These are phyloP conservation scores for Cuculus canorus DNA, from an alignment of 2,797 vertebrate genomes.

Conservation along the genomic window DNA sequence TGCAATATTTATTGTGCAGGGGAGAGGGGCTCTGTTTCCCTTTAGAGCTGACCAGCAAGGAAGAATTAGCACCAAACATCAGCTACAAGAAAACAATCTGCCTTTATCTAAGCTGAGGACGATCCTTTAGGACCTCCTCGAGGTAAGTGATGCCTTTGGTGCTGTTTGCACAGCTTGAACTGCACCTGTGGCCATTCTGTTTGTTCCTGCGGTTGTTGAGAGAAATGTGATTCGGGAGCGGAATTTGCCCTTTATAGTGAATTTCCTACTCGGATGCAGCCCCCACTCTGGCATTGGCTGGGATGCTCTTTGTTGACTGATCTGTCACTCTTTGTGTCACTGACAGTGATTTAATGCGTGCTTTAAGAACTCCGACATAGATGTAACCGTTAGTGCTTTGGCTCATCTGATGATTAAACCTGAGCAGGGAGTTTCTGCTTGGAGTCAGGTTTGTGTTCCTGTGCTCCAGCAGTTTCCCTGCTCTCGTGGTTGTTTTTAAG, in stretches of 20 bases:
- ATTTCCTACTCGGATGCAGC: background rate
- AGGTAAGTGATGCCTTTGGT: accelerated
- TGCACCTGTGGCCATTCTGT: accelerated
- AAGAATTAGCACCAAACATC: background rate
- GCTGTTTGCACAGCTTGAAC: background rate
- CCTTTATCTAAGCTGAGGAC: background rate
- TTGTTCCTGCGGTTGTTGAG: background rate
- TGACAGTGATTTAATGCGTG: background rate
- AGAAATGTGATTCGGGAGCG: background rate
- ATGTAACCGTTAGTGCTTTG: background rate
- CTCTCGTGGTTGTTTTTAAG: background rate
- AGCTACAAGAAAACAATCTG: background rate
- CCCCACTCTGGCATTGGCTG: background rate
- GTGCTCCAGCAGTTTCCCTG: background rate
- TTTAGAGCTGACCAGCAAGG: background rate
- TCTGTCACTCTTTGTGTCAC: background rate
- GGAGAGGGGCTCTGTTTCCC: background rate
- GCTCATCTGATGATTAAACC: background rate
- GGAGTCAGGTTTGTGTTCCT: background rate
- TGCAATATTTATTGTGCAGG: background rate
- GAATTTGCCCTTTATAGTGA: background rate
- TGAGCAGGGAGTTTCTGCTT: background rate
- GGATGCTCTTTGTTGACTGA: background rate
- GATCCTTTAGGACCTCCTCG: background rate
- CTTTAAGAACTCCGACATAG: background rate